Percentiles rank a stretch among this genome's conserved stretches.
Evolutionary conservation across 2,888 invertebrate genomes (phyloP).

Genomic region (Argyresthia goedartella): DNA sequence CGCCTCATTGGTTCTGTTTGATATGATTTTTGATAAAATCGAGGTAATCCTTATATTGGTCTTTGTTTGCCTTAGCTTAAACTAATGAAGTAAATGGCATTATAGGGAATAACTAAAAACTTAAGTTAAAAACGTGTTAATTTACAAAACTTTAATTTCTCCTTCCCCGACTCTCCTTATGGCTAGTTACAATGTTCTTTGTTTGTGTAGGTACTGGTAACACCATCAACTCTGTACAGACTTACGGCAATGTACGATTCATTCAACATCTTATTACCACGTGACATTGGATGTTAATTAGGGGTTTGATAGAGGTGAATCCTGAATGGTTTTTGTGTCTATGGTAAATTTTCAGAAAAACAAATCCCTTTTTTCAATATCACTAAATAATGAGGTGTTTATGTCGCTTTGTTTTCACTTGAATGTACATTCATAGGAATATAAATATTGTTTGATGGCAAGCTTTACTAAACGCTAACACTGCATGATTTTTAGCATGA

Average conservation of each 20-base stretch:
- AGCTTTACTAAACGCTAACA: conserved; percentile 68
- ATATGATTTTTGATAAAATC: too few relatives aligned
- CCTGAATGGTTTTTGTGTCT: too few relatives aligned
- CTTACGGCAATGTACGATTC: not conserved
- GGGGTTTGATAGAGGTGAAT: too few relatives aligned
- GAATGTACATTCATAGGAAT: not conserved
- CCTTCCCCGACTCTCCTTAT: conserved; percentile 56
- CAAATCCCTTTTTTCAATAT: not conserved
- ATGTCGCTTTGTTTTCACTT: not conserved
- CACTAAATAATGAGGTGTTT: not conserved
- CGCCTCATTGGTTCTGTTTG: too few relatives aligned
- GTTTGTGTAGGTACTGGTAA: conserved; percentile 64
- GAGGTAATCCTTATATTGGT: too few relatives aligned
- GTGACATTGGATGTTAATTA: too few relatives aligned
- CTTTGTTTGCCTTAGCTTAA: too few relatives aligned
- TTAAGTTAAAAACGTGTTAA: conserved; percentile 18
- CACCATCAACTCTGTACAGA: conserved; percentile 38
- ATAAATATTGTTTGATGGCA: conserved; percentile 40
- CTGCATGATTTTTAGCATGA: conserved; percentile 16
- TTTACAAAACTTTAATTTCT: conserved; percentile 66
- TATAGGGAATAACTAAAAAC: too few relatives aligned
- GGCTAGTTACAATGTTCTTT: conserved; percentile 48
- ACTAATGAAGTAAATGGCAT: too few relatives aligned
- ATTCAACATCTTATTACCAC: too few relatives aligned
- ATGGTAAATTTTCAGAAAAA: not conserved